A percentile compares a stretch with the other conserved stretches of the same genome.
These are phyloP conservation scores for Ormyrus thymus DNA, from an alignment of 2,888 invertebrate species.

Conservation along the genomic window DNA sequence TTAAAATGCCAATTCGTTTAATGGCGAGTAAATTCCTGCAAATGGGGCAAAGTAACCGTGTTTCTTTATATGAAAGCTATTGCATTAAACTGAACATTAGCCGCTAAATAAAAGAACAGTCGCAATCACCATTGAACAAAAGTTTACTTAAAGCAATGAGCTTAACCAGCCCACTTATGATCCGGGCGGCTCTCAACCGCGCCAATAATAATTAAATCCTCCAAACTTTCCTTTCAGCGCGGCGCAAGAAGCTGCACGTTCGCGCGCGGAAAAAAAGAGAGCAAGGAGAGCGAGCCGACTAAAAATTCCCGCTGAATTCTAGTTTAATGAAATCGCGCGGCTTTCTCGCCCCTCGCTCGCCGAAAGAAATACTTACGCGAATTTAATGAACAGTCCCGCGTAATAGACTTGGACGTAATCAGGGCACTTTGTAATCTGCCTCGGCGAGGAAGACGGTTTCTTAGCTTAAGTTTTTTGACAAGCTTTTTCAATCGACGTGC, in stretches of 20 bases:
- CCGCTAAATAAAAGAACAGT: conserved; percentile 14
- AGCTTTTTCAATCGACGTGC: too few relatives aligned
- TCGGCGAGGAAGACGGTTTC: too few relatives aligned
- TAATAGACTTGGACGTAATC: background rate
- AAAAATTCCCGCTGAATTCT: background rate
- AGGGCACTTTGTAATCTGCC: too few relatives aligned
- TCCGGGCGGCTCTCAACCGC: conserved; percentile 6
- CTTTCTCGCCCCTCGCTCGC: background rate
- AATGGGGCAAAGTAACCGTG: too few relatives aligned
- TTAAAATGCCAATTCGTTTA: too few relatives aligned
- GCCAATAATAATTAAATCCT: conserved; percentile 32
- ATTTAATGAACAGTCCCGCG: background rate
- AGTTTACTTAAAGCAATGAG: conserved; percentile 15
- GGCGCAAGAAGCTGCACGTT: background rate
- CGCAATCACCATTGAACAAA: background rate
- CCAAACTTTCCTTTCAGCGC: conserved; percentile 19
- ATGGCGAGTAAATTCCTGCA: too few relatives aligned
- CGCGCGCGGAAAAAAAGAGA: background rate
- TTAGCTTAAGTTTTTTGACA: too few relatives aligned
- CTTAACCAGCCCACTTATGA: conserved; percentile 13
- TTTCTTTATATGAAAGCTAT: too few relatives aligned
- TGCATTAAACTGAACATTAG: background rate
- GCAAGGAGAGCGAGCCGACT: background rate
- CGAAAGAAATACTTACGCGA: background rate
- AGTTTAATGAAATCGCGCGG: background rate